Evolutionary conservation across 2,797 vertebrate genomes (phyloP), one percentile per base, ranked within the genome.

Genomic region (Mormyrus hasselquistii): DNA sequence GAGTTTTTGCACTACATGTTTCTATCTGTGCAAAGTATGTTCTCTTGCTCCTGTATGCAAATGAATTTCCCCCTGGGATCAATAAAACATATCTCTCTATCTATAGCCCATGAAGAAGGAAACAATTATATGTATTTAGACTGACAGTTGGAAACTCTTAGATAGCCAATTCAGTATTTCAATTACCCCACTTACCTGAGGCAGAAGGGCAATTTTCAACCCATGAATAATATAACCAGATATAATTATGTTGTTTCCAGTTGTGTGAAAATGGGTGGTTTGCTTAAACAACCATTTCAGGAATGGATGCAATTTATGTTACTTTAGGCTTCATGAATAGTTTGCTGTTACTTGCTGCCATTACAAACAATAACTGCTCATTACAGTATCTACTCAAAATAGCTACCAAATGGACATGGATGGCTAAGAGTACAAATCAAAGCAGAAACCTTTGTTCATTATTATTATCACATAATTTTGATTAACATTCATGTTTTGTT

Each of bases 121-220:
- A 79, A 79, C 73, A 86, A 52, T 86, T 52, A 53, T 86, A 86
- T 52, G 47, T 86, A 86, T 50, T 29, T 29, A 86, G 83, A 53
- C 83, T 86, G 83, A 86, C 83, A 52, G 49, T 86, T 86, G 50
- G 12, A 86, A 52, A 16, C 47, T 5, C 83, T 52, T 29, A 52
- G 22, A 86, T 86, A 86, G 9, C 83, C 50, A 53, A 86, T 79
- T 44, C 73, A 79, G 41, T 41, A 86, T 86, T 86, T 86, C 83
- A 86, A 86, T 86, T 50, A 86, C 47, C 50, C 83, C 50, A 53
- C 83, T 86, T 50, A 86, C 83, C 50, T 86, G 83, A 86, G 83
- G 83, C 83, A 86, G 83, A 86, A 22, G 47, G 50, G 25, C 47
- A 52, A 52, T 86, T 86, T 86, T 86, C 50, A 29, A 79, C 73